These are phyloP conservation scores for Catostylus mosaicus DNA, from an alignment of 30 jellyfish, hydroid and myxozoan species.

Conservation along the genomic window DNA sequence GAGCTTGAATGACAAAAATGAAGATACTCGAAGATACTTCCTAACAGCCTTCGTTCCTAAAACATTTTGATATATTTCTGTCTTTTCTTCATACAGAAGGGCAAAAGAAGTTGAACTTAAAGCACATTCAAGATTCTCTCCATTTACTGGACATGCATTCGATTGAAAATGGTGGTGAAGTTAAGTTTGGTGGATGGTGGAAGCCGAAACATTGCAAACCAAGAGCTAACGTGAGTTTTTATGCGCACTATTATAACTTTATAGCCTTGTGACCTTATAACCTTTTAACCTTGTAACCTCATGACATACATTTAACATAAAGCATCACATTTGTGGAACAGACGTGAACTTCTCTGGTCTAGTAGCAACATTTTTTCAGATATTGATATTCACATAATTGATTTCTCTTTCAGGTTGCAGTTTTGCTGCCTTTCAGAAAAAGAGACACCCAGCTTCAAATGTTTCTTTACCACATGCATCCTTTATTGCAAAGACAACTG, in stretches of 20 bases:
- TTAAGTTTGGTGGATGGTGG: slow-evolving; percentile 93
- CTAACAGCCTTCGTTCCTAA: too few species aligned
- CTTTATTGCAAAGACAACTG: slow-evolving; percentile 81
- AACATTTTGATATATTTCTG: too few species aligned
- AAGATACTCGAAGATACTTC: too few species aligned
- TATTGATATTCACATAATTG: neutral
- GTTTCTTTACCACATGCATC: slow-evolving; percentile 88
- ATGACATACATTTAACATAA: too few species aligned
- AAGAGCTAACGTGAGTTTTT: slow-evolving; percentile 26
- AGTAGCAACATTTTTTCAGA: too few species aligned
- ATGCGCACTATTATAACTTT: too few species aligned
- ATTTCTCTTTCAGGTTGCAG: slow-evolving; percentile 65
- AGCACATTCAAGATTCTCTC: neutral
- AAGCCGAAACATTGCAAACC: slow-evolving; percentile 76
- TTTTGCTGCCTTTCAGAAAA: slow-evolving; percentile 87
- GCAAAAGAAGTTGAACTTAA: slow-evolving; percentile 9
- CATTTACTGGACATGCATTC: slow-evolving; percentile 43
- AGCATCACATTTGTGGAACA: too few species aligned
- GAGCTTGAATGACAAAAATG: too few species aligned
- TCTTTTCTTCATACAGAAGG: too few species aligned
- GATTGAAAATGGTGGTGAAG: slow-evolving; percentile 77
- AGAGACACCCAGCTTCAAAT: slow-evolving; percentile 68
- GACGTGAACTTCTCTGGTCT: too few species aligned
- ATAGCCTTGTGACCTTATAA: too few species aligned
- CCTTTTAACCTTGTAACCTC: too few species aligned